Percentiles rank a stretch among this genome's conserved stretches.
phyloP scores from a whole-genome alignment of 2,797 vertebrate genomes.

The Microchirus variegatus region DNA sequence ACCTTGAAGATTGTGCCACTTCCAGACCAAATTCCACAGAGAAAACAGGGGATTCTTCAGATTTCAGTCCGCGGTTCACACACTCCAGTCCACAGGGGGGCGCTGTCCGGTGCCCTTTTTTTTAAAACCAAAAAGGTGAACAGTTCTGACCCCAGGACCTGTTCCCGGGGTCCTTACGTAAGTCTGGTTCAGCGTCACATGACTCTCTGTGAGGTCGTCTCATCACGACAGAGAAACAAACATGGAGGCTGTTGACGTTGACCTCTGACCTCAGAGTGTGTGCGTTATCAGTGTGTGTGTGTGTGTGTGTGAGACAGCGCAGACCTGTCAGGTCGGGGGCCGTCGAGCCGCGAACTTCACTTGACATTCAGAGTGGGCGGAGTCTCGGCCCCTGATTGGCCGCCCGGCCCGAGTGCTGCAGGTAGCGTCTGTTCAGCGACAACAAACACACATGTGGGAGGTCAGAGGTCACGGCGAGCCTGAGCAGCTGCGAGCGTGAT shows the following conservation, averaged over 20 bases:
- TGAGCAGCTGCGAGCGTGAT: conserved; percentile 4
- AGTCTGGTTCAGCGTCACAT: too few species aligned
- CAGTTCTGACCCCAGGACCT: not conserved
- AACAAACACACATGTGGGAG: conserved; percentile 6
- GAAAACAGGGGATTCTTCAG: not conserved
- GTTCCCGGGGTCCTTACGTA: not conserved
- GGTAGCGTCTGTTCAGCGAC: not conserved
- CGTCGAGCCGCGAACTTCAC: not conserved
- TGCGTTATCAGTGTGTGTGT: not conserved
- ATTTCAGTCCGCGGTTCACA: too few species aligned
- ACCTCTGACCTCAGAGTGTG: not conserved
- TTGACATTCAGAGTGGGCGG: not conserved
- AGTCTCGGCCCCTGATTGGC: not conserved
- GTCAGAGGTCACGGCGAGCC: conserved; percentile 2
- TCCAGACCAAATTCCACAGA: not conserved
- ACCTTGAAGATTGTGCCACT: not conserved
- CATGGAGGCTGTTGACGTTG: not conserved
- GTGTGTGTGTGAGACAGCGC: not conserved
- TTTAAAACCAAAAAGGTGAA: too few species aligned
- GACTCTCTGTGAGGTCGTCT: too few species aligned
- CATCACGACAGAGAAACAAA: not conserved
- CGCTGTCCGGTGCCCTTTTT: too few species aligned
- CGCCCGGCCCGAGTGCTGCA: not conserved
- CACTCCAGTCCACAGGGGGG: too few species aligned
- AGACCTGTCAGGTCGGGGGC: not conserved